These are phyloP conservation scores for Gryllus longicercus DNA, from an alignment of 2,888 invertebrate genomes.

Conservation along the genomic window DNA sequence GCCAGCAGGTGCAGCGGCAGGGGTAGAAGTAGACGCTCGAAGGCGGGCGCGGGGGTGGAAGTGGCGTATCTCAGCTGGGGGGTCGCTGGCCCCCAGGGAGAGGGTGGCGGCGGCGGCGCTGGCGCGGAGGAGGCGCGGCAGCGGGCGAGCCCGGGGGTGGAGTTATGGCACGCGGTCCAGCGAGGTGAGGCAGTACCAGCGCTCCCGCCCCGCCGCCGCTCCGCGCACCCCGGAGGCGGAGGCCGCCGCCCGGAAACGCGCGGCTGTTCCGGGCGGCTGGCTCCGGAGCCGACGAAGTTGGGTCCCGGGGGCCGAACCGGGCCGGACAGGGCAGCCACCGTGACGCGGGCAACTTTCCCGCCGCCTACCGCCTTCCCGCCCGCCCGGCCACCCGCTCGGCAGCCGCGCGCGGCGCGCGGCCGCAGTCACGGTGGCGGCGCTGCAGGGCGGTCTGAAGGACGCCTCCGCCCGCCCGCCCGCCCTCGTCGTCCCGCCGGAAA, in stretches of 20 bases:
- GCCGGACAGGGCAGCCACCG: conserved; percentile 18
- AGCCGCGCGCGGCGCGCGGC: neutral
- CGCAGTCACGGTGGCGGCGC: conserved; percentile 21
- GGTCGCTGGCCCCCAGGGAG: too few relatives aligned
- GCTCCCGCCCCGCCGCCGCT: neutral
- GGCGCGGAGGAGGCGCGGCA: neutral
- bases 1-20: neutral
- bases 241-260: conserved; percentile 9
- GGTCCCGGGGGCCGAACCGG: conserved; percentile 17
- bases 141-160: too few relatives aligned
- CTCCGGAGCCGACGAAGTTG: conserved; percentile 5
- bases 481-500: neutral
- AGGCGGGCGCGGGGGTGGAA: neutral
- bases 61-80: too few relatives aligned
- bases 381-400: neutral
- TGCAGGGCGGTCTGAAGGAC: neutral
- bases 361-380: neutral
- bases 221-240: neutral
- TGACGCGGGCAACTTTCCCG: conserved; percentile 12
- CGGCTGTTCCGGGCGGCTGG: conserved; percentile 17
- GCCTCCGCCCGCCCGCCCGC: neutral
- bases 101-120: neutral
- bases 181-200: too few relatives aligned
- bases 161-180: too few relatives aligned
- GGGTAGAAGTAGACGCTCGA: conserved; percentile 21